These are phyloP conservation scores for Caradrina kadenii DNA, from an alignment of 2,888 invertebrate species.

Conservation along the genomic window DNA sequence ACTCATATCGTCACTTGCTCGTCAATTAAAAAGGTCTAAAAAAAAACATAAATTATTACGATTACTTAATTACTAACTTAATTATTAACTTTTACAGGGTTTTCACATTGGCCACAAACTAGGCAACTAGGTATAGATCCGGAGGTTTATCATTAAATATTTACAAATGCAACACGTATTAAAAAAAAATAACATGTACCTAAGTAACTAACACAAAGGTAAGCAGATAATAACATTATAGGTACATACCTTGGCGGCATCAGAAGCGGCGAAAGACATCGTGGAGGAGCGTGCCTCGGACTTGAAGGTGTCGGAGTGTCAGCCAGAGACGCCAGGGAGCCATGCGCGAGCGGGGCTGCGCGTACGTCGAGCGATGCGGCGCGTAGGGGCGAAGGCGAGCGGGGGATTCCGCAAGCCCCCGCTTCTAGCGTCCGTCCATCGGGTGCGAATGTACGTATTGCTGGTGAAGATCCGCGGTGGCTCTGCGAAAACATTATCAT, in stretches of 20 bases:
- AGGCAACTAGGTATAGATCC: no score
- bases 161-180: no score
- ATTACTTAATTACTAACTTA: no score
- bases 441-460: constrained; percentile 95
- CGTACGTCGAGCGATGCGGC: constrained; percentile 95
- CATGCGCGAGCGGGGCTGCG: constrained; percentile 93
- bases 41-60: no score
- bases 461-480: constrained; percentile 95
- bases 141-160: no score
- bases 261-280: constrained; percentile 94
- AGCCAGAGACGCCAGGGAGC: constrained; percentile 92
- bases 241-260: constrained; percentile 92
- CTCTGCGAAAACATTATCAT: constrained; percentile 80
- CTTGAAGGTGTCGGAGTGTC: constrained; percentile 87
- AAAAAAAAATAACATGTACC: no score
- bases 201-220: no score
- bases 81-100: no score
- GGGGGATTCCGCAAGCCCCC: constrained; percentile 90
- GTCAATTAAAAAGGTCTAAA: no score
- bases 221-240: no score
- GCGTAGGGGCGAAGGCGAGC: constrained; percentile 95
- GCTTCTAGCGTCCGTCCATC: constrained; percentile 93
- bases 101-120: no score
- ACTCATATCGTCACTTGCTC: no score
- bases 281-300: constrained; percentile 84